Evolutionary conservation across 2,888 invertebrate species (phyloP).

Genomic region (Furcula furcula): DNA sequence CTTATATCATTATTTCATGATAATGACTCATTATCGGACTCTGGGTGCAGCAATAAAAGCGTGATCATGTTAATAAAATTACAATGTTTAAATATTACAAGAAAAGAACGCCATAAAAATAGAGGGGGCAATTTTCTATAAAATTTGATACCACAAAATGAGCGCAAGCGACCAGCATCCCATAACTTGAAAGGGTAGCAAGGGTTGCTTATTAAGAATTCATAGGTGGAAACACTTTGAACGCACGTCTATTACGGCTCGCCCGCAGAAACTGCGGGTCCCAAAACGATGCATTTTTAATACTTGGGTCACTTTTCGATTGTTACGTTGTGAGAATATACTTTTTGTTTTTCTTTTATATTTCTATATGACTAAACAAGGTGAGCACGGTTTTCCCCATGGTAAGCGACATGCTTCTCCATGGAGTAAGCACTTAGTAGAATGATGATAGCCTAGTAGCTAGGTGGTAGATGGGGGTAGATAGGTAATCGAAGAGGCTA

Average conservation of each 20-base stretch:
- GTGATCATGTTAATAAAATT: no score
- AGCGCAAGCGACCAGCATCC: conserved; percentile 27
- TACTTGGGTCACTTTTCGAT: conserved; percentile 38
- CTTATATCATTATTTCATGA: neutral
- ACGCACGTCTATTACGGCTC: conserved; percentile 56
- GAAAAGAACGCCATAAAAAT: conserved; percentile 14
- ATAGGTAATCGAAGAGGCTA: no score
- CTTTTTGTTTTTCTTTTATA: no score
- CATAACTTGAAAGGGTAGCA: conserved; percentile 42
- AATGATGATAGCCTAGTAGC: no score
- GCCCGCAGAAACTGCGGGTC: conserved; percentile 36
- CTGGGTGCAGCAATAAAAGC: no score
- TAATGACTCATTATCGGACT: no score
- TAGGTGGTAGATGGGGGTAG: no score
- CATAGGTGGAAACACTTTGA: conserved; percentile 68
- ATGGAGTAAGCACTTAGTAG: no score
- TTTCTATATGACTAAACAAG: no score
- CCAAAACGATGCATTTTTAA: conserved; percentile 61
- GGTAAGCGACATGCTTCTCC: no score
- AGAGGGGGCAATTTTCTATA: conserved; percentile 31
- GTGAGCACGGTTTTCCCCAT: no score
- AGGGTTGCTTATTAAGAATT: conserved; percentile 73
- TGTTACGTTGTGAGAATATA: conserved; percentile 22
- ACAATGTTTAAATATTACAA: no score
- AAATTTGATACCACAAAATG: conserved; percentile 34